Evolutionary conservation across 2,888 invertebrate genomes (phyloP), one percentile per base, ranked within the genome.

Genomic region (Cosmopolites sordidus): DNA sequence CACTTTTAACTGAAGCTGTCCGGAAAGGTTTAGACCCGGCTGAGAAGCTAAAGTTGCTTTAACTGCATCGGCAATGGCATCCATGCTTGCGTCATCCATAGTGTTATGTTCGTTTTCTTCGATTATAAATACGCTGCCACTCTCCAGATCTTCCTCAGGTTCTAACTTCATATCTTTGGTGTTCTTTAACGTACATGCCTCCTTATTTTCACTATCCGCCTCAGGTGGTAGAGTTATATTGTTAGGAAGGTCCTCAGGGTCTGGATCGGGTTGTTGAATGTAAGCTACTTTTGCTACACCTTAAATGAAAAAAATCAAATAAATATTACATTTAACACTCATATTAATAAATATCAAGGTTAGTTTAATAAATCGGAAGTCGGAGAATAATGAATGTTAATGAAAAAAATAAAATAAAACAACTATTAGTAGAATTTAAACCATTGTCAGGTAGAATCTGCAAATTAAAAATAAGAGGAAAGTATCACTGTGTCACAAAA

Each of bases 141-240:
- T 43, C 4, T 40, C 42, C 2, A 15, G 27, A 17, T 12, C 38
- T 11, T 50, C 54, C 41, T 48, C 45, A 2, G 46, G 43, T 43
- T 54, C 54, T 4, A 38, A 22, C 39, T 54, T 58, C 16, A 58
- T 15, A 14, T 52, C 49, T 14, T 30, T 53, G n/a, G 27, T 14
- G 9, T 48, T 44, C 22, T 53, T 69, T 46, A 75, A 60, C 0
- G 75, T 75, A 57, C 75, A 75, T 11, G 73, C 74, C 44, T 69
- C 69, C 58, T 72, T 72, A 30, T 48, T 53, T 52, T 72, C 71
- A 6, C 62, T 58, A 50, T 73, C 73, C 1, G 64, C 65, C 49
- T 72, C 69, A 14, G 67, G 60, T 1, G 73, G 69, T 37, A 80
- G 60, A 5, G 79, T 79, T 33, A 80, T 80, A 52, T 74, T 76